These are phyloP conservation scores for Orycteropus afer DNA, from an alignment of 2,113 vertebrate species.

Conservation along the genomic window DNA sequence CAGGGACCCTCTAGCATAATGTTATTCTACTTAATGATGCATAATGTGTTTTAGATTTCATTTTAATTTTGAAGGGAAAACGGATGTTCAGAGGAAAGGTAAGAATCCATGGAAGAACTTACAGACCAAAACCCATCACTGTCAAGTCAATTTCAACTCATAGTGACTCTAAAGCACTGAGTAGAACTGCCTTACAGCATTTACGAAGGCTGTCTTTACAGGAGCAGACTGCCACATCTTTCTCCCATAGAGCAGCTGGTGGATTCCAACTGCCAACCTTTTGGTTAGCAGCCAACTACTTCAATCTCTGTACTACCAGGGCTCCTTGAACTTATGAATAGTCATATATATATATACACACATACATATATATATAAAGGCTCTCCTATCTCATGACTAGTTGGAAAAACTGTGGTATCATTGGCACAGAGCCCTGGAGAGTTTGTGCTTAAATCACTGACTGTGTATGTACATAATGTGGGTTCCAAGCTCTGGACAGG, in stretches of 20 bases:
- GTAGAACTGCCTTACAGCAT: too few species aligned
- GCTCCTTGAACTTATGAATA: neutral
- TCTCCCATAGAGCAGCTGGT: neutral
- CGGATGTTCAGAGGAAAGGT: neutral
- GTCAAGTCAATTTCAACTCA: too few species aligned
- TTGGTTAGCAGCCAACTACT: neutral
- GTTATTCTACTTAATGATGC: neutral
- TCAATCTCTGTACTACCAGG: neutral
- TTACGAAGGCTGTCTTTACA: neutral
- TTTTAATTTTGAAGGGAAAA: conserved; percentile 41
- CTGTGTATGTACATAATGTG: accelerated
- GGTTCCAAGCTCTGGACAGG: neutral
- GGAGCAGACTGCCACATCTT: neutral
- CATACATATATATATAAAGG: too few species aligned
- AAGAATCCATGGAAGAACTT: neutral
- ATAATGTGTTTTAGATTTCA: neutral
- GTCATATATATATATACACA: neutral
- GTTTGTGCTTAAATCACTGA: neutral
- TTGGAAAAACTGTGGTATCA: neutral
- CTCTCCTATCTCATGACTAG: neutral
- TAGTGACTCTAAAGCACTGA: too few species aligned
- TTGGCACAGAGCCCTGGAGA: neutral
- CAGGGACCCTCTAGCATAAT: neutral
- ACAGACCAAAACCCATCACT: too few species aligned
- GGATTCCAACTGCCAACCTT: neutral